Percentiles rank a stretch among this genome's conserved stretches.
Evolutionary conservation across 2,797 vertebrate genomes (phyloP).

Genomic region (Lindbergichthys nudifrons): DNA sequence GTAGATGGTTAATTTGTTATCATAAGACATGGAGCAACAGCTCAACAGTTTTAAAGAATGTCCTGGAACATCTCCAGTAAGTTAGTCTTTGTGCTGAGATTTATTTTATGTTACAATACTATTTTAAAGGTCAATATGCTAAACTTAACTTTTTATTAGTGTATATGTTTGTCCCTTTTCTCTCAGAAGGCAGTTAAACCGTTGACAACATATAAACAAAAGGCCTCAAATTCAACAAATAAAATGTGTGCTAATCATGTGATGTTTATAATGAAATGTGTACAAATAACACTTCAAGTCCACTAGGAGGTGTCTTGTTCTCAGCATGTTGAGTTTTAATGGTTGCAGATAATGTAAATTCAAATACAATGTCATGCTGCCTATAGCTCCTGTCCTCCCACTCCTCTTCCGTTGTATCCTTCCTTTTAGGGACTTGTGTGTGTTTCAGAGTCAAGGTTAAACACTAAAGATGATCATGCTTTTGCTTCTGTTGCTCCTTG

Average conservation of each 20-base stretch:
- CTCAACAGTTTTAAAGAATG: background rate
- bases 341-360: constrained; percentile 49
- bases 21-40: background rate
- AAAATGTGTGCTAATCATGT: background rate
- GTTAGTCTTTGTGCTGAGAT: background rate
- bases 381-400: constrained; percentile 9
- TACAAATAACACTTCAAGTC: constrained; percentile 17
- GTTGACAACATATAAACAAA: background rate
- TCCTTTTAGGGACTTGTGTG: constrained; percentile 60
- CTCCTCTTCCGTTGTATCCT: constrained; percentile 16
- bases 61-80: background rate
- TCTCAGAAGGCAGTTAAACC: background rate
- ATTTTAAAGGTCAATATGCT: background rate
- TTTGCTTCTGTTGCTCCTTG: background rate
- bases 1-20: background rate
- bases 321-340: constrained; percentile 33
- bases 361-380: constrained; percentile 45
- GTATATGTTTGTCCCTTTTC: background rate
- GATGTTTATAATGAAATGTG: background rate
- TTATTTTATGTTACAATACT: background rate
- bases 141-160: background rate
- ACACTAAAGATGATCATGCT: constrained; percentile 35
- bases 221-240: background rate
- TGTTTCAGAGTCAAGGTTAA: constrained; percentile 29
- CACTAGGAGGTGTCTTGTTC: constrained; percentile 43